phyloP scores from a whole-genome alignment of 1,140 invertebrate species.

The Bacillus rossius region DNA sequence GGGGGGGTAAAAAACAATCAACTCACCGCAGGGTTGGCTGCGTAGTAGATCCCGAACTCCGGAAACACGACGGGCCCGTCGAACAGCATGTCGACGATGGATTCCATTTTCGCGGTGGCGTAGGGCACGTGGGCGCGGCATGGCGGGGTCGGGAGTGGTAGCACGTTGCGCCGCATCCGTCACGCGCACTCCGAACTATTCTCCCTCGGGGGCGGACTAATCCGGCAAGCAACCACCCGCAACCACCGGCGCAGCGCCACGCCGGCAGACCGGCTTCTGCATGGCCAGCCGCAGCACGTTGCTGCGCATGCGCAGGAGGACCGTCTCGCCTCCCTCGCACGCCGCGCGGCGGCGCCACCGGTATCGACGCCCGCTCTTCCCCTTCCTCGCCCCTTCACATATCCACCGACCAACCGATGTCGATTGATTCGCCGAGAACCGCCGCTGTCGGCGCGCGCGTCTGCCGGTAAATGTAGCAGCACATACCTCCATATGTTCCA shows the following conservation, averaged over 20 bases:
- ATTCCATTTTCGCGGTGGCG: constrained; percentile 1
- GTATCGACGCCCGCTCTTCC: background rate
- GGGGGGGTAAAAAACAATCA: too few relatives aligned
- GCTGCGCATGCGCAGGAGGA: background rate
- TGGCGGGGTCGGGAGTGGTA: background rate
- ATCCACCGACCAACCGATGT: too few relatives aligned
- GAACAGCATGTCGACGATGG: constrained; percentile 6
- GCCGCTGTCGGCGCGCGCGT: too few relatives aligned
- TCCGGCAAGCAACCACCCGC: background rate
- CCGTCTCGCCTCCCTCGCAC: too few relatives aligned
- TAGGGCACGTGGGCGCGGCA: background rate
- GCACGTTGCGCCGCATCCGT: background rate
- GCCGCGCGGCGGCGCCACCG: background rate
- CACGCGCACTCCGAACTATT: too few relatives aligned
- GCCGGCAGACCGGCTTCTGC: background rate
- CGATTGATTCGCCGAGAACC: too few relatives aligned
- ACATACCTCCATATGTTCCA: too few relatives aligned
- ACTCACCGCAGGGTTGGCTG: background rate
- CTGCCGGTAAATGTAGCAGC: too few relatives aligned
- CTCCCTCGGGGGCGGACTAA: too few relatives aligned
- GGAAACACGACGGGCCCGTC: constrained; percentile 4
- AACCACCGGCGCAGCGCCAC: background rate
- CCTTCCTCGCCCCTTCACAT: too few relatives aligned
- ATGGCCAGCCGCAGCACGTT: background rate
- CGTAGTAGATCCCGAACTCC: constrained; percentile 2